phyloP scores from a whole-genome alignment of 2,888 invertebrate species.

The Clistopyga incitator region DNA sequence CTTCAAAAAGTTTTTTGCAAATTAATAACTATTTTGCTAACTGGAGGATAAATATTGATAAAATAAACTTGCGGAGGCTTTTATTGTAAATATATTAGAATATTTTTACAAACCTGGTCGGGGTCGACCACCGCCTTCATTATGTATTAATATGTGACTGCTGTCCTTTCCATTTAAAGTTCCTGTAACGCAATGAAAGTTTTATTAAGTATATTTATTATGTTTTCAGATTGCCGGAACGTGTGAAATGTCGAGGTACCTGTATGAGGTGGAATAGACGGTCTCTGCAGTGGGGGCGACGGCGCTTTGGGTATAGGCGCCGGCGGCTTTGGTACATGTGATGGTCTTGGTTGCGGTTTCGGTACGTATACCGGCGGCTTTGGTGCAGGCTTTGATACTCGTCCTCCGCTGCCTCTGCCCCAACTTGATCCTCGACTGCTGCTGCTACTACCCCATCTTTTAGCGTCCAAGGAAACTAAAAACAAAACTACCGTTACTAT shows the following conservation, averaged over 20 bases:
- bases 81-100: background rate
- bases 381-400: conserved; percentile 35
- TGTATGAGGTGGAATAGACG: conserved; percentile 36
- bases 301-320: background rate
- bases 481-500: background rate
- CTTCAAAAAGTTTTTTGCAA: too few species aligned
- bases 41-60: background rate
- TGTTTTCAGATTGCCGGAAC: background rate
- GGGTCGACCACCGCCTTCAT: conserved; percentile 70
- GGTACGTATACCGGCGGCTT: conserved; percentile 13
- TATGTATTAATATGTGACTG: conserved; percentile 64
- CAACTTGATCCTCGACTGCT: conserved; percentile 11
- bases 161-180: conserved; percentile 44
- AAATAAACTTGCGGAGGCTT: background rate
- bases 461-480: conserved; percentile 48
- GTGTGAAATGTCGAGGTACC: conserved; percentile 12
- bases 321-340: conserved; percentile 26
- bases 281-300: conserved; percentile 1
- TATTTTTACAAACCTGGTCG: conserved; percentile 66
- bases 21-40: too few species aligned
- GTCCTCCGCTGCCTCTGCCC: conserved; percentile 5
- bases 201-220: background rate
- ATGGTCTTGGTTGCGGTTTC: background rate
- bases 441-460: background rate
- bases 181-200: conserved; percentile 18